A percentile compares a stretch with the other conserved stretches of the same genome.
Conservation (phyloP, 2,888 invertebrate genomes). For the Ellobium chinense region DNA sequence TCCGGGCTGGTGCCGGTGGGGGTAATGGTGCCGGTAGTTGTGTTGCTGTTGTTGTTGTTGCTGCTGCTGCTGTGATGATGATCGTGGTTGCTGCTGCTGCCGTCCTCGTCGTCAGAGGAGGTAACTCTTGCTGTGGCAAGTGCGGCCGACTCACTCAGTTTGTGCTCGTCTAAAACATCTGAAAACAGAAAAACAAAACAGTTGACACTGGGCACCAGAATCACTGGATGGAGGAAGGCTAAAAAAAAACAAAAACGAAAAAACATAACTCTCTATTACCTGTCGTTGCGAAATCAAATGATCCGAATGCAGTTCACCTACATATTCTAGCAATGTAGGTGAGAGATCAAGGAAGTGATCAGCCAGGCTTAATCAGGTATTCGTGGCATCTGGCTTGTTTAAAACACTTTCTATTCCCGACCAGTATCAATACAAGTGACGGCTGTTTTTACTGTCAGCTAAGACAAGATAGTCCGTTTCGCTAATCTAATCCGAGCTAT, state of each 20-base stretch:
- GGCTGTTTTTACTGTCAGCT: no score
- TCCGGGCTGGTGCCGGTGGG: not conserved
- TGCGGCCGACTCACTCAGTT: slow-evolving; percentile 37
- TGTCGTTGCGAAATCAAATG: no score
- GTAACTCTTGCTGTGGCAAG: slow-evolving; percentile 34
- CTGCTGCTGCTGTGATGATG: not conserved
- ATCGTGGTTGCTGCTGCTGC: not conserved
- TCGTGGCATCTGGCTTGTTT: no score
- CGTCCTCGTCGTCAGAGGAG: slow-evolving; percentile 34
- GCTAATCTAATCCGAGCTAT: no score
- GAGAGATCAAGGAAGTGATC: no score
- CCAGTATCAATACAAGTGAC: no score
- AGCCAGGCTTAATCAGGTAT: no score
- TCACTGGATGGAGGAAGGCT: not conserved
- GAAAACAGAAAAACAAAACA: not conserved
- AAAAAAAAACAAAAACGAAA: not conserved
- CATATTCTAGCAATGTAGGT: no score
- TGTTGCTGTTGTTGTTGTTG: not conserved
- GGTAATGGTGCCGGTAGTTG: not conserved
- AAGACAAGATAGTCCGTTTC: no score
- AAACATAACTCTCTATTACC: no score
- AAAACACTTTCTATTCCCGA: no score
- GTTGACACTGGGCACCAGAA: not conserved
- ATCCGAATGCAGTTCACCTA: no score
- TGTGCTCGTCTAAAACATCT: slow-evolving; percentile 40